Base-by-base conservation (phyloP, 2,797 vertebrate species). In the Sebastes nivosus region DNA sequence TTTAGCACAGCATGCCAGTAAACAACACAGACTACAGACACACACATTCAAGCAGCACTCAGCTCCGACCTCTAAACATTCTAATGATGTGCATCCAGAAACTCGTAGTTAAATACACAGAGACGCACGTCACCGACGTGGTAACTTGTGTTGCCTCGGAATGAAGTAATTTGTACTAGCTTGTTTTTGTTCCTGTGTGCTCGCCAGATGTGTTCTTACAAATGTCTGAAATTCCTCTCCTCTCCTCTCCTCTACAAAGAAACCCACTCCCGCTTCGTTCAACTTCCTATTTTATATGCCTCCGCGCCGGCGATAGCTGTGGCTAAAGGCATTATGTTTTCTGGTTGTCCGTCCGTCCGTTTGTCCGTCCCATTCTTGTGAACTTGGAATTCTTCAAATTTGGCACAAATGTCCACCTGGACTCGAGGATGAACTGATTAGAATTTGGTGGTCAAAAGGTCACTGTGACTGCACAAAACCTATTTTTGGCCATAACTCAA, bases 11-110 rank as follows among this genome's bases (percentile, higher is more conserved):
- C 55, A 22, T 72, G 75, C 54, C 61, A 71, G 80, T 92, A 93
- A 93, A 93, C 87, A 91, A 77, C 64, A 52, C n/a, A 10, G 64
- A 63, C 27, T 59, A 63, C 84, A 88, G 77, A 72, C 67, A 77
- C 42, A 64, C 75, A 67, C 30, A 71, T 67, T 89, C 80, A 86
- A 83, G 76, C 88, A 88, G 70, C 86, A 92, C 91, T 91, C 73
- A 71, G 66, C 71, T 54, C 52, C 14, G 12, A 55, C 46, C 30
- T 75, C 30, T 81, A 88, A 91, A 93, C 80, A 88, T 50, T 55
- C 20, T 42, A 78, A 76, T 80, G 79, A 81, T 77, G 81, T 58
- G 59, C 76, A 55, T 81, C 55, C 32, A 74, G 69, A 81, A 65
- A 30, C 32, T 8, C 14, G 72, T 22, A 67, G 55, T 79, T 80